Conservation (phyloP, 2,797 vertebrate species). For the Cuniculus paca region DNA sequence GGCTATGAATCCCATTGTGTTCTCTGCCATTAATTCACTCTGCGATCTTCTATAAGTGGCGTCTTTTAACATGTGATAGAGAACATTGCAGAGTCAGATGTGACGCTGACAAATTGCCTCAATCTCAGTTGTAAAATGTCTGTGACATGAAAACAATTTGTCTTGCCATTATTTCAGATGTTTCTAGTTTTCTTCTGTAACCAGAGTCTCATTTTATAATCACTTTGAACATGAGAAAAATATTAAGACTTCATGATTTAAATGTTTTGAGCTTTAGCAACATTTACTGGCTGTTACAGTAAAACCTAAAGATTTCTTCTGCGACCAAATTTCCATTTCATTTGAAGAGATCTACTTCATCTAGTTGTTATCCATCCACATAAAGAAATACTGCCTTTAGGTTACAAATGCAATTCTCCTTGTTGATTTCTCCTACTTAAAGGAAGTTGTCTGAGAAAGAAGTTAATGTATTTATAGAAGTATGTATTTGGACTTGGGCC, state of each 20-base stretch:
- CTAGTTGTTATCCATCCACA: background rate
- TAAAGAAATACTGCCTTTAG: constrained; percentile 8
- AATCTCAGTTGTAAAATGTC: background rate
- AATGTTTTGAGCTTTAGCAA: background rate
- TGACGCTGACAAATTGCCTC: constrained; percentile 28
- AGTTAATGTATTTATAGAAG: constrained; percentile 17
- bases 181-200: constrained; percentile 61
- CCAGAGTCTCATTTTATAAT: constrained; percentile 59
- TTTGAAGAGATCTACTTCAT: background rate
- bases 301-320: constrained; percentile 8
- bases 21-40: background rate
- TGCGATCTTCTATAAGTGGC: background rate
- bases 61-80: background rate
- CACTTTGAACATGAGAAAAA: constrained; percentile 46
- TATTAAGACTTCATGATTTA: constrained; percentile 27
- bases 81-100: background rate
- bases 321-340: background rate
- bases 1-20: background rate
- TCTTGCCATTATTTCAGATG: constrained; percentile 68
- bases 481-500: background rate
- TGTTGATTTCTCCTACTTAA: constrained; percentile 49
- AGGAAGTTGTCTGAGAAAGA: constrained; percentile 45
- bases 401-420: background rate
- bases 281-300: background rate
- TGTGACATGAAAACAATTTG: constrained; percentile 45